A percentile compares a stretch with the other conserved stretches of the same genome.
These are phyloP conservation scores for Drosophila pseudoobscura DNA, from an alignment of 1,140 invertebrate genomes.

Conservation along the genomic window DNA sequence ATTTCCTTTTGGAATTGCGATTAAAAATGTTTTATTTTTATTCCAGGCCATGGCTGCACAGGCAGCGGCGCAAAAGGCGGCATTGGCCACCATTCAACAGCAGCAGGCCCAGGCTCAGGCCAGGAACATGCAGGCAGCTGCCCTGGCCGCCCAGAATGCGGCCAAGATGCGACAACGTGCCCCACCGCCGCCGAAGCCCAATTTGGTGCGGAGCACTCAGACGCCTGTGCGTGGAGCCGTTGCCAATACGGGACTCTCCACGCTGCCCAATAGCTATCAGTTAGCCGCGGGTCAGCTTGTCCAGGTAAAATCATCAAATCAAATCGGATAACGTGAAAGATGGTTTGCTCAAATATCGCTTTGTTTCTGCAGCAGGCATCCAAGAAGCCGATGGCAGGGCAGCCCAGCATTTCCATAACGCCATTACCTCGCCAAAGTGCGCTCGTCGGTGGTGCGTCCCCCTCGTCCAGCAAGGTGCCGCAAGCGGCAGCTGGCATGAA, in stretches of 20 bases:
- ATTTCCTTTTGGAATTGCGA: not conserved
- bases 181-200: constrained; percentile 60
- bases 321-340: not conserved
- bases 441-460: constrained; percentile 58
- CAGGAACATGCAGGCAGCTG: constrained; percentile 77
- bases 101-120: constrained; percentile 75
- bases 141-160: constrained; percentile 77
- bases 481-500: constrained; percentile 84
- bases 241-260: constrained; percentile 51
- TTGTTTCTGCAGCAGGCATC: constrained; percentile 48
- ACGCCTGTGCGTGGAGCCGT: constrained; percentile 57
- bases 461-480: constrained; percentile 84
- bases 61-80: constrained; percentile 81
- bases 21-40: not conserved
- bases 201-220: constrained; percentile 58
- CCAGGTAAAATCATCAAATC: constrained; percentile 44
- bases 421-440: constrained; percentile 89
- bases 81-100: constrained; percentile 76
- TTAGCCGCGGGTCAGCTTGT: constrained; percentile 76
- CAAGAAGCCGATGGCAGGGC: constrained; percentile 84
- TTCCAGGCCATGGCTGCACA: constrained; percentile 82
- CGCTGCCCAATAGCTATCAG: constrained; percentile 78
- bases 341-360: not conserved
- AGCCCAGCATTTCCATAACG: constrained; percentile 96
- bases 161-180: constrained; percentile 74